Percentiles rank a stretch among this genome's conserved stretches.
Evolutionary conservation across 2,797 vertebrate species (phyloP).

Genomic region (Sarcoramphus papa): DNA sequence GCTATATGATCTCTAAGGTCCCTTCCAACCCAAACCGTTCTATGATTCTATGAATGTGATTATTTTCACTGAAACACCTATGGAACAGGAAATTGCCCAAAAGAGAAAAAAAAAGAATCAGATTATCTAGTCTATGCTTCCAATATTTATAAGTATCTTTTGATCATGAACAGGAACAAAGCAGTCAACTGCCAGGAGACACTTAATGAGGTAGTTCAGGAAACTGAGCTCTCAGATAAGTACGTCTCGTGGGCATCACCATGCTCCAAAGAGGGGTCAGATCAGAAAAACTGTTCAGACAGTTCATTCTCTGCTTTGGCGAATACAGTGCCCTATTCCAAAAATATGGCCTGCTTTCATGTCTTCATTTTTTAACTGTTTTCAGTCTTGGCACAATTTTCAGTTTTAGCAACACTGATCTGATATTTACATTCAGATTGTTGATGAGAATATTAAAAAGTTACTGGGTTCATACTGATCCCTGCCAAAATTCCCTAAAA

Average conservation of each 20-base stretch:
- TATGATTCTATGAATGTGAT: background rate
- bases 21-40: background rate
- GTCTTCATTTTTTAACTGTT: background rate
- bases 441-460: background rate
- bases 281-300: background rate
- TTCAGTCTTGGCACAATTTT: background rate
- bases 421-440: background rate
- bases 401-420: background rate
- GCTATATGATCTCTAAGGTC: background rate
- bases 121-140: background rate
- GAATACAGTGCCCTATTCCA: background rate
- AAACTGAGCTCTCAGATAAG: background rate
- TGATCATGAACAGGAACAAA: background rate
- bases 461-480: background rate
- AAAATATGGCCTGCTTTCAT: background rate
- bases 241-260: background rate
- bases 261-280: background rate
- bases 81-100: background rate
- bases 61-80: background rate
- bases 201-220: background rate
- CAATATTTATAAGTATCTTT: background rate
- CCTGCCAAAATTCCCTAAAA: background rate
- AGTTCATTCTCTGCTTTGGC: background rate
- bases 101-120: background rate
- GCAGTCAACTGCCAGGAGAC: background rate